These are phyloP conservation scores for Alosa alosa DNA, from an alignment of 2,113 vertebrate genomes.

Conservation along the genomic window DNA sequence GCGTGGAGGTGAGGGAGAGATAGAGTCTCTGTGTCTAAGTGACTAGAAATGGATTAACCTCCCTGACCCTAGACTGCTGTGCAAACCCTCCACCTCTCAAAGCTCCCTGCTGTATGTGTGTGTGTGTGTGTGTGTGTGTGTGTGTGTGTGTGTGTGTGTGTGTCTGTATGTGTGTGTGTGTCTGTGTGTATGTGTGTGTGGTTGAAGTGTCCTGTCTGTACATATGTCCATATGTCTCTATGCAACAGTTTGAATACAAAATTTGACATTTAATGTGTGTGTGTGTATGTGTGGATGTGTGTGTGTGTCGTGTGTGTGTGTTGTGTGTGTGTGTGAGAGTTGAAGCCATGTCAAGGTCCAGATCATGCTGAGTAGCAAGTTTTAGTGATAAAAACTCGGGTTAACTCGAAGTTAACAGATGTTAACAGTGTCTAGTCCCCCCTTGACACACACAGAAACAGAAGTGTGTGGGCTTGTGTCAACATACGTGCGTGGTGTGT, in stretches of 20 bases:
- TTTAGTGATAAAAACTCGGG: no score
- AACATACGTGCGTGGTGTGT: no score
- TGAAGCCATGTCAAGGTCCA: slow-evolving; percentile 1
- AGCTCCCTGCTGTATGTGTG: neutral
- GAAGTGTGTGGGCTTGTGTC: no score
- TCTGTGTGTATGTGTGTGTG: neutral
- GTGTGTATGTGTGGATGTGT: slow-evolving; percentile 1
- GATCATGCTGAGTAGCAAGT: no score
- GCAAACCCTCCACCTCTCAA: neutral
- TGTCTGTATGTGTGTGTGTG: slow-evolving; percentile 26
- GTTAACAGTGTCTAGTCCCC: no score
- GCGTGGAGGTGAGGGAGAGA: neutral
- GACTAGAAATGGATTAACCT: neutral
- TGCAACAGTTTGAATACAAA: no score
- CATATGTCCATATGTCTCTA: neutral
- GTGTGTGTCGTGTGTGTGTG: slow-evolving; percentile 28
- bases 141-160: slow-evolving; percentile 26
- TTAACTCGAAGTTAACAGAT: no score
- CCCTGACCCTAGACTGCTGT: neutral
- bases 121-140: slow-evolving; percentile 25
- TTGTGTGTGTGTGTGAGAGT: neutral
- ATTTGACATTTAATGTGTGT: no score
- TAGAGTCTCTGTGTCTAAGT: neutral
- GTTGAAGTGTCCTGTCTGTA: neutral
- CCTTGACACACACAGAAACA: no score